A percentile compares a stretch with the other conserved stretches of the same genome.
These are phyloP conservation scores for Schizothorax lantsangensis DNA, from an alignment of 2,797 vertebrate genomes.

Conservation along the genomic window DNA sequence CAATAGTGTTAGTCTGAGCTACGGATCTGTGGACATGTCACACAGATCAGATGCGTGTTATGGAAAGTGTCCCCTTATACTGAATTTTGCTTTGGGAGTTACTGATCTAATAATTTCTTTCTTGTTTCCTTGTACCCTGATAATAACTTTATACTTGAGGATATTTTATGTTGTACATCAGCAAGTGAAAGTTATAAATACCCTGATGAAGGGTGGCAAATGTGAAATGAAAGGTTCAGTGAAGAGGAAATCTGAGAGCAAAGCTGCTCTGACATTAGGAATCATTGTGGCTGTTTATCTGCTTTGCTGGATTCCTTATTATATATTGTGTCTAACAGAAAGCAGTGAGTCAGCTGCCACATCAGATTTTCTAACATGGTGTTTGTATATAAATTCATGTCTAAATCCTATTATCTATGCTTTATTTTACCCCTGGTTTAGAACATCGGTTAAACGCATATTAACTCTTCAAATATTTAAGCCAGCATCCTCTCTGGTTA, in stretches of 20 bases:
- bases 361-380: neutral
- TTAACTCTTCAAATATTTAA: neutral
- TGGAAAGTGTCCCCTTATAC: neutral
- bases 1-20: neutral
- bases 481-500: neutral
- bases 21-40: neutral
- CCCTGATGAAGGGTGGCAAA: neutral
- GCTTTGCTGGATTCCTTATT: neutral
- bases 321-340: neutral
- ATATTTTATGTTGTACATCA: neutral
- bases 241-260: no score
- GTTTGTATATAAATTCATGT: neutral
- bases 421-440: constrained; percentile 1
- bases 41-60: neutral
- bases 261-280: no score
- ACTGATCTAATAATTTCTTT: neutral
- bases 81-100: neutral
- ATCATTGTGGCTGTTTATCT: neutral
- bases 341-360: neutral
- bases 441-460: neutral
- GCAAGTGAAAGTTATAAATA: neutral
- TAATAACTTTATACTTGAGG: neutral
- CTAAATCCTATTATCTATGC: neutral
- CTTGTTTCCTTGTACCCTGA: neutral
- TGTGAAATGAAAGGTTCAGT: neutral